Base-by-base conservation (phyloP, 2,888 invertebrate genomes). In the Amiota communis region DNA sequence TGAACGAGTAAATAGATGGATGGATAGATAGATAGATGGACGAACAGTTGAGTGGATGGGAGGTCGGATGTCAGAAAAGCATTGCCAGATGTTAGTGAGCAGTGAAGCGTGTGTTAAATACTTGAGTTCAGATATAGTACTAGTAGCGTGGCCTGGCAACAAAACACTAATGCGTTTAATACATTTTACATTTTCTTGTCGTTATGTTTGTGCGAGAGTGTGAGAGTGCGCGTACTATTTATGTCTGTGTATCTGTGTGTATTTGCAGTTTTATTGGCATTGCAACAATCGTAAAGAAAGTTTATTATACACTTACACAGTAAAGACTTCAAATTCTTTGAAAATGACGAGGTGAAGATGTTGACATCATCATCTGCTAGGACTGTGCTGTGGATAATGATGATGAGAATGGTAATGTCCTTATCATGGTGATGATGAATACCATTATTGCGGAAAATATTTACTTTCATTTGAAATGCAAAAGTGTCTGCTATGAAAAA, bases 101-200 rank as follows among this genome's bases (percentile, higher is more conserved):
- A 63, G n/a, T 46, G 63, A 63, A 4, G 63, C 63, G 46, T 63
- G 17, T n/a, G 84, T 82, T 77, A 77, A 71, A 53, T 8, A 53
- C 53, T 53, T 53, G n/a, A n/a, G 15, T 15, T 8, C n/a, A 15
- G n/a, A 53, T 53, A 17, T 1, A n/a, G n/a, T n/a, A 23, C 23
- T 2, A 3, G 3, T 61, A 17, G 13, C 20, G 36, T 23, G 20
- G 61, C 61, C 13, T 10, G 13, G 20, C 23, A 23, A 12, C 11
- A 64, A 64, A 17, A 49, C n/a, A 15, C 65, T 67, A 67, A 61
- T 75, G 72, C 56, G 63, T 63, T 72, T 59, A 6, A 69, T 72
- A 64, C 17, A 53, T 53, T 36, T 46, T 46, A 8, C 59, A n/a
- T 61, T 11, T 23, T 4, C 12, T 20, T 61, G 23, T 61, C 0